phyloP scores from a whole-genome alignment of 2,797 vertebrate genomes.

The Sebastes umbrosus region DNA sequence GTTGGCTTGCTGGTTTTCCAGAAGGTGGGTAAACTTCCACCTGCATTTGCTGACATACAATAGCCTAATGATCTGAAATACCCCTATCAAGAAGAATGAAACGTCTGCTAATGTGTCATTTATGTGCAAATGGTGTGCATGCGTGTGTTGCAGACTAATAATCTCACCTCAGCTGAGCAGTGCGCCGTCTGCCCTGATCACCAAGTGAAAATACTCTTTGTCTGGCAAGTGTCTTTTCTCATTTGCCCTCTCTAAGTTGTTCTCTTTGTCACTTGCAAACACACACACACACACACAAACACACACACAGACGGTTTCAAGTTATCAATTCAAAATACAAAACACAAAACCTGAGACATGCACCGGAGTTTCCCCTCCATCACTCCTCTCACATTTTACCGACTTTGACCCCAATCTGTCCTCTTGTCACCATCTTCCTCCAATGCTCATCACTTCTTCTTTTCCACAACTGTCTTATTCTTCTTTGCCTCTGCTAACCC shows the following conservation, averaged over 20 bases:
- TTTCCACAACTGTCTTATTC: constrained; percentile 7
- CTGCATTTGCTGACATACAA: constrained; percentile 8
- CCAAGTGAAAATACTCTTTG: constrained; percentile 23
- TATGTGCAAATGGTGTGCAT: constrained; percentile 60
- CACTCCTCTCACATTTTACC: constrained; percentile 31
- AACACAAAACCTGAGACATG: constrained; percentile 6
- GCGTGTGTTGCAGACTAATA: constrained; percentile 40
- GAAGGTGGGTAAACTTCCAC: not conserved
- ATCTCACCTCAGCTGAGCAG: constrained; percentile 10
- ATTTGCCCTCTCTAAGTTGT: constrained; percentile 27
- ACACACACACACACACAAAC: not conserved
- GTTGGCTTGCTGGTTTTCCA: constrained; percentile 7
- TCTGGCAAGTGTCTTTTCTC: constrained; percentile 42
- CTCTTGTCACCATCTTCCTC: constrained; percentile 43
- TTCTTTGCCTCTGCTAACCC: constrained; percentile 1
- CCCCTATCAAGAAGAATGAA: constrained; percentile 15
- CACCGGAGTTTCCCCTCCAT: not conserved
- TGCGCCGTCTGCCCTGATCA: constrained; percentile 17
- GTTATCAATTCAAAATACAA: constrained; percentile 40
- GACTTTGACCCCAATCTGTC: constrained; percentile 70
- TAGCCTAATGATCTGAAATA: constrained; percentile 9
- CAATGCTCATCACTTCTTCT: constrained; percentile 30
- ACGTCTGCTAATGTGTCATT: constrained; percentile 44
- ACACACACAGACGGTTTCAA: not conserved
- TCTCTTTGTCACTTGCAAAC: constrained; percentile 34